phyloP scores from a whole-genome alignment of 2,797 vertebrate species.

The Poeciliopsis infans region DNA sequence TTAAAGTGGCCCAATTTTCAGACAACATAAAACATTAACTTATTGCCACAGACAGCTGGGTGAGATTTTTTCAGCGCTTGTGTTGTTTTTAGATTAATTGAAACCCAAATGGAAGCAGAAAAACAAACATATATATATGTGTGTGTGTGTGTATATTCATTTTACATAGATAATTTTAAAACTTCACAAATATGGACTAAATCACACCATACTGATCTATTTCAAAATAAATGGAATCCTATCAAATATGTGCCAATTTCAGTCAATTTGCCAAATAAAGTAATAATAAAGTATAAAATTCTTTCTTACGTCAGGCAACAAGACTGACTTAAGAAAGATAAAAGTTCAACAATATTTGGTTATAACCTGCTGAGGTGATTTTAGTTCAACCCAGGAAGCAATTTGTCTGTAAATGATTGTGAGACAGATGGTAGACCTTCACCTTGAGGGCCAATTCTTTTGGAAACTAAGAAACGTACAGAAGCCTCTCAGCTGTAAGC shows the following conservation, averaged over 20 bases:
- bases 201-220: not conserved
- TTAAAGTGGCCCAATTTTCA: too few species aligned
- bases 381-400: not conserved
- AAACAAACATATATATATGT: too few species aligned
- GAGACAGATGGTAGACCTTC: not conserved
- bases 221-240: not conserved
- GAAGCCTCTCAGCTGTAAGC: not conserved
- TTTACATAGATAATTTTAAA: not conserved
- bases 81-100: too few species aligned
- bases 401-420: slow-evolving; percentile 10
- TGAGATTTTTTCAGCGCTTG: too few species aligned
- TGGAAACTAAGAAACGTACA: not conserved
- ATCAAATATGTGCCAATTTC: not conserved
- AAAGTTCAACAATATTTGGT: slow-evolving; percentile 10
- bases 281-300: not conserved
- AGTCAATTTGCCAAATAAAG: not conserved
- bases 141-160: too few species aligned
- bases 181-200: not conserved
- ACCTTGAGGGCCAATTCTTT: not conserved
- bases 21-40: too few species aligned
- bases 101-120: too few species aligned
- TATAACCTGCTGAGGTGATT: not conserved
- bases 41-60: too few species aligned
- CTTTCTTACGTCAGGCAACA: not conserved
- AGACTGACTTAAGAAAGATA: not conserved